Conservation (phyloP, 2,113 vertebrate species). For the Willisornis vidua region DNA sequence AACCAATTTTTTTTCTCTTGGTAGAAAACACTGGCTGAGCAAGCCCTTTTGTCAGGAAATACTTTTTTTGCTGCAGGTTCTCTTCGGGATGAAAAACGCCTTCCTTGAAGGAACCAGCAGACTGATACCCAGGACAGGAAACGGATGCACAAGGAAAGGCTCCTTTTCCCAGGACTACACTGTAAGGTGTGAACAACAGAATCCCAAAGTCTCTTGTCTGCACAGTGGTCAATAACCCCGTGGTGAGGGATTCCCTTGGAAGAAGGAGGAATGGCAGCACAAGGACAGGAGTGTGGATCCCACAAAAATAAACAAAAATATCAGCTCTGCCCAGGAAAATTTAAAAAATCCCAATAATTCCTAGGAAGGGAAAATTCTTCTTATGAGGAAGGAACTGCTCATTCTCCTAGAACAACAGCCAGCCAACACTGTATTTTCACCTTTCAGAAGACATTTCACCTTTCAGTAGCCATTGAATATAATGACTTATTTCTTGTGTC, state of each 20-base stretch:
- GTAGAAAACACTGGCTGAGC: background rate
- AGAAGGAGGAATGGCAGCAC: background rate
- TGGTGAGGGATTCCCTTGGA: background rate
- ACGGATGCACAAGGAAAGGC: background rate
- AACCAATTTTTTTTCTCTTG: background rate
- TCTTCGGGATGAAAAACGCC: background rate
- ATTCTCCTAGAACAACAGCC: background rate
- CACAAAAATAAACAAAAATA: rapidly evolving
- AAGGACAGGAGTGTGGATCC: rapidly evolving
- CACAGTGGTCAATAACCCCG: background rate
- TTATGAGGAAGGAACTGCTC: background rate
- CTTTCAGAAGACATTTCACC: background rate
- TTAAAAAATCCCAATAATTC: background rate
- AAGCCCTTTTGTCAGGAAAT: background rate
- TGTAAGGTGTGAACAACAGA: background rate
- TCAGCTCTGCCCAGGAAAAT: background rate
- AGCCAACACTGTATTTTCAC: background rate
- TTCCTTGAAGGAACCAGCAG: background rate
- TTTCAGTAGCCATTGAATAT: background rate
- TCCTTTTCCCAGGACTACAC: background rate
- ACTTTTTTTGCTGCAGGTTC: background rate
- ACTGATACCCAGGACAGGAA: background rate
- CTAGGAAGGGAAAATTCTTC: background rate
- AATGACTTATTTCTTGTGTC: background rate
- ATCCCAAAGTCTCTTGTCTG: background rate